Evolutionary conservation across 92 coral and sea anemone genomes (phyloP).

Genomic region (Zoanthus sociatus): DNA sequence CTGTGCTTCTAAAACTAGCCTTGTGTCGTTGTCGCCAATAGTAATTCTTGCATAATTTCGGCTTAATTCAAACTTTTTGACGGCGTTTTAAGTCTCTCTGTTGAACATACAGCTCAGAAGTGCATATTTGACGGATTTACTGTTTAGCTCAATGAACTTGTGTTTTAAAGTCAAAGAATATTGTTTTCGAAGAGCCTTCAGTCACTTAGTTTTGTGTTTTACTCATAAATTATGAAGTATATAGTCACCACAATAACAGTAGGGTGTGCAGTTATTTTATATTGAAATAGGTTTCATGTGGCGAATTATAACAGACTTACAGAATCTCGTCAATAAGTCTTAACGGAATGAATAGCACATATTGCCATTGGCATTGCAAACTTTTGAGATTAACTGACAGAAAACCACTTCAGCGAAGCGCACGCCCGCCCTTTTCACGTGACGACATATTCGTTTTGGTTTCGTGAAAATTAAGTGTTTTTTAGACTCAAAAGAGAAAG

Average conservation of each 20-base stretch:
- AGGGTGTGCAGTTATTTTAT: slow-evolving; percentile 31
- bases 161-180: neutral
- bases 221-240: slow-evolving; percentile 46
- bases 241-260: slow-evolving; percentile 28
- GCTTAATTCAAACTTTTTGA: slow-evolving; percentile 15
- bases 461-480: slow-evolving; percentile 49
- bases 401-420: neutral
- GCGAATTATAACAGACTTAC: neutral
- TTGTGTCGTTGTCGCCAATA: slow-evolving; percentile 23
- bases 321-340: slow-evolving; percentile 33
- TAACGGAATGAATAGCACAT: neutral
- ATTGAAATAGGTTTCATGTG: slow-evolving; percentile 26
- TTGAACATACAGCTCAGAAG: neutral
- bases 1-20: slow-evolving; percentile 2
- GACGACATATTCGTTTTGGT: slow-evolving; percentile 37
- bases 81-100: neutral
- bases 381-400: slow-evolving; percentile 27
- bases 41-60: neutral
- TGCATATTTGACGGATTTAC: neutral
- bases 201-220: slow-evolving; percentile 28
- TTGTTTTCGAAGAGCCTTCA: slow-evolving; percentile 42
- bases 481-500: slow-evolving; percentile 23
- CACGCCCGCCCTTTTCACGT: slow-evolving; percentile 25
- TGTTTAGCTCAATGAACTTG: neutral
- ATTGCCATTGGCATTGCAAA: neutral